Evolutionary conservation across 2,113 vertebrate genomes (phyloP).

Genomic region (Gasterosteus nipponicus): DNA sequence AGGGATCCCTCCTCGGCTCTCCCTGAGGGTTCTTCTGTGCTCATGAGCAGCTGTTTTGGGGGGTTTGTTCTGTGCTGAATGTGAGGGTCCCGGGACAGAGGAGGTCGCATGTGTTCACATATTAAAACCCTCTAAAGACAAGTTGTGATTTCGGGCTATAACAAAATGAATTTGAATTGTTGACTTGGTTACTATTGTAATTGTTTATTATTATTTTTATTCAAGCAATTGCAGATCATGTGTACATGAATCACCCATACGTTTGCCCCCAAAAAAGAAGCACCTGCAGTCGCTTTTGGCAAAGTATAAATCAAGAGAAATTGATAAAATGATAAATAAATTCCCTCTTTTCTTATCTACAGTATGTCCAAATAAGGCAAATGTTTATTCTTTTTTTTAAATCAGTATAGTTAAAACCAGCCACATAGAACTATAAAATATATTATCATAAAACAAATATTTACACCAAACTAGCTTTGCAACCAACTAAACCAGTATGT

Average conservation of each 20-base stretch:
- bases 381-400: conserved; percentile 59
- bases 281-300: conserved; percentile 22
- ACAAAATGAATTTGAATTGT: background rate
- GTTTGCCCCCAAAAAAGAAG: conserved; percentile 25
- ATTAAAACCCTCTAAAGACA: background rate
- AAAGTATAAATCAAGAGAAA: conserved; percentile 13
- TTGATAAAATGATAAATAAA: conserved; percentile 28
- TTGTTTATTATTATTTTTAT: conserved; percentile 51
- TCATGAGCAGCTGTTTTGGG: too few species aligned
- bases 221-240: conserved; percentile 37
- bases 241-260: background rate
- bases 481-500: conserved; percentile 63
- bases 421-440: conserved; percentile 71
- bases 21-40: too few species aligned
- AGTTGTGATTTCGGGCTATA: background rate
- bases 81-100: too few species aligned
- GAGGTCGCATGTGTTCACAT: too few species aligned
- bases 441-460: conserved; percentile 78
- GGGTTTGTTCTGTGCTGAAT: too few species aligned
- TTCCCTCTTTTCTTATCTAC: conserved; percentile 29
- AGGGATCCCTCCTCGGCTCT: too few species aligned
- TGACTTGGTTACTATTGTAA: conserved; percentile 32
- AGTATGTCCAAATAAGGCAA: conserved; percentile 67
- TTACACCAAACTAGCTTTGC: conserved; percentile 69
- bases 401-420: conserved; percentile 59